phyloP scores from a whole-genome alignment of 2,797 vertebrate genomes.

The Rhinella marina region DNA sequence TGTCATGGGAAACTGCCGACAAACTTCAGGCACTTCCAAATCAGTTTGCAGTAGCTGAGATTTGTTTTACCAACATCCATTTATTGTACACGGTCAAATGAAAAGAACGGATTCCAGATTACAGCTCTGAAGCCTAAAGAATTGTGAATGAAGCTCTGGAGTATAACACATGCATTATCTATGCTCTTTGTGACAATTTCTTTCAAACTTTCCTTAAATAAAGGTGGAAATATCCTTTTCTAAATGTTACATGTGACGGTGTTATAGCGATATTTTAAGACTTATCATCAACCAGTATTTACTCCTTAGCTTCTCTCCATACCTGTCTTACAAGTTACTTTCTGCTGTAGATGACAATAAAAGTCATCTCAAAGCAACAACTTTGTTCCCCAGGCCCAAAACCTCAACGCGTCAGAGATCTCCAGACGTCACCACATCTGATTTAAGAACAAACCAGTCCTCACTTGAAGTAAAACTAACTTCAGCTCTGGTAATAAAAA shows the following conservation, averaged over 20 bases:
- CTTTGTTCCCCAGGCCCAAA: not conserved
- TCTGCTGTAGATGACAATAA: not conserved
- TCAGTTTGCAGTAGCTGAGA: too few relatives aligned
- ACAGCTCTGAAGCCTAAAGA: not conserved
- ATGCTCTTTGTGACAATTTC: too few relatives aligned
- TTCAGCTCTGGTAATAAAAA: not conserved
- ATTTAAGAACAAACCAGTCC: not conserved
- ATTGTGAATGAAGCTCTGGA: not conserved
- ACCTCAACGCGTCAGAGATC: not conserved
- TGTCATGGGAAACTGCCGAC: too few relatives aligned
- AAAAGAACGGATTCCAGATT: not conserved
- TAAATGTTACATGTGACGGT: not conserved
- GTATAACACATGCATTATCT: too few relatives aligned
- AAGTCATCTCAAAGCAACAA: not conserved
- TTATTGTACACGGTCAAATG: not conserved
- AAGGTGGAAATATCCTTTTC: not conserved
- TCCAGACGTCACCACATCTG: not conserved
- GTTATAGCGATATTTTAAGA: not conserved
- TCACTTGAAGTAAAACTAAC: constrained; percentile 6
- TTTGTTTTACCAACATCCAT: too few relatives aligned
- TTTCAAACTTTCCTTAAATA: too few relatives aligned
- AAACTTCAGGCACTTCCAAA: too few relatives aligned
- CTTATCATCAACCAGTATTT: not conserved
- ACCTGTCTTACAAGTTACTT: not conserved
- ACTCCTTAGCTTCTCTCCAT: not conserved